phyloP scores from a whole-genome alignment of 2,797 vertebrate species.

The Chrysolophus pictus region DNA sequence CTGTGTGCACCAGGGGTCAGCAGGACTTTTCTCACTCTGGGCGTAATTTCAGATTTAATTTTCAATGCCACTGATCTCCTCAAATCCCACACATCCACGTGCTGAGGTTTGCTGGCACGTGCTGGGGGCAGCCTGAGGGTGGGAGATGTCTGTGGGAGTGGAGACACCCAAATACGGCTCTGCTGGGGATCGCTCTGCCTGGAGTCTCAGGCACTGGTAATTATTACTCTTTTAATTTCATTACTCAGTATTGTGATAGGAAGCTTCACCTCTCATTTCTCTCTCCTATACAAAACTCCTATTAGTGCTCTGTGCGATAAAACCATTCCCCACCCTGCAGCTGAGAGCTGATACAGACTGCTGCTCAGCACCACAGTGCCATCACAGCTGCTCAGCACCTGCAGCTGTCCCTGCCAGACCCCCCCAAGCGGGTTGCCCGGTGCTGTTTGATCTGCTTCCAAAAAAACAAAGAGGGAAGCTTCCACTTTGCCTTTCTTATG shows the following conservation, averaged over 20 bases:
- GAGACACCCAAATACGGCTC: background rate
- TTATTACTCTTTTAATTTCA: conserved; percentile 52
- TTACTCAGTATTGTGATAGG: conserved; percentile 63
- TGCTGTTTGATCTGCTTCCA: conserved; percentile 3
- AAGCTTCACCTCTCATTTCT: conserved; percentile 50
- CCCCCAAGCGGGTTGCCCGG: rapidly evolving
- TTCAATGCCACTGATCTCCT: background rate
- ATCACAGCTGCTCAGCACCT: background rate
- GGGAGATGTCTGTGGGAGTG: background rate
- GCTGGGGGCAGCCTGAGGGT: background rate
- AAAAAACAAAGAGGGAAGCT: background rate
- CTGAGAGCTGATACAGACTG: background rate
- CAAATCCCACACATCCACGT: background rate
- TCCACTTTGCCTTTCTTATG: conserved; percentile 49
- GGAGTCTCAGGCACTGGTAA: conserved; percentile 48
- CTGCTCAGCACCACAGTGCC: background rate
- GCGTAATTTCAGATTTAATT: background rate
- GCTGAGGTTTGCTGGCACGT: background rate
- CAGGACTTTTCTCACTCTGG: background rate
- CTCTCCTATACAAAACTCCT: conserved; percentile 1
- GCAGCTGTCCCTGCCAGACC: background rate
- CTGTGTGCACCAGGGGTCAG: background rate
- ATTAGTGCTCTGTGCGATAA: conserved; percentile 36
- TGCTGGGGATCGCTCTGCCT: conserved; percentile 39
- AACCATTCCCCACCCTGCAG: conserved; percentile 17